Evolutionary conservation across 1,140 invertebrate genomes (phyloP), one percentile per base, ranked within the genome.

Genomic region (Sesamia nonagrioides): DNA sequence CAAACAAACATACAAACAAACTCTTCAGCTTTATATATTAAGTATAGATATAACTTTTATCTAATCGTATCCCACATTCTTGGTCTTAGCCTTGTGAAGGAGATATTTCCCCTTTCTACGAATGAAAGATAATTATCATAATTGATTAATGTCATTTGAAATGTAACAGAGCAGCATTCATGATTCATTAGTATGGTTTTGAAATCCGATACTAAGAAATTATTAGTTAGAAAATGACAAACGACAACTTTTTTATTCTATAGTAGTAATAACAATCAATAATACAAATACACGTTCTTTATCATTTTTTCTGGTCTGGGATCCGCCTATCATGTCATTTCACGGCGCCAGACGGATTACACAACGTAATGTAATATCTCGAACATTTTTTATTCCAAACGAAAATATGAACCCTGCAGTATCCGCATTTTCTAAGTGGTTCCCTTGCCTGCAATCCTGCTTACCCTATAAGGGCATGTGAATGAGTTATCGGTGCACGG

Each of bases 381-480:
- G 75, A 54, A 35, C 45, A 52, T 48, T 80, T 80, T 83, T 85
- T 85, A 61, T 78, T 48, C 61, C 76, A 77, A 61, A 78, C 80
- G 76, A 85, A 83, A 83, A 83, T 85, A 84, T 82, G 82, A 85
- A 79, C 73, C 45, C 74, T 72, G 40, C n/a, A 40, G 48, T 75
- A 77, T 89, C 82, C 82, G 81, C 89, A 88, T 92, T 88, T 87
- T 83, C 82, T 73, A 82, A 80, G 83, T 73, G 69, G 86, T 80
- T 88, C 86, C 82, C 77, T 79, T 58, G 84, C 63, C 79, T 79
- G 87, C 81, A 86, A 90, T 91, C 84, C 88, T 87, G 82, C 82
- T 80, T 81, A 76, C 21, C 92, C 89, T 92, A 88, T 89, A 93
- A 79, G 89, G 92, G 17, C 86, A 86, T 80, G 76, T 84, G 89